Evolutionary conservation across 2,797 vertebrate species (phyloP), one percentile per base, ranked within the genome.

Genomic region (Melanotaenia pygmaea): DNA sequence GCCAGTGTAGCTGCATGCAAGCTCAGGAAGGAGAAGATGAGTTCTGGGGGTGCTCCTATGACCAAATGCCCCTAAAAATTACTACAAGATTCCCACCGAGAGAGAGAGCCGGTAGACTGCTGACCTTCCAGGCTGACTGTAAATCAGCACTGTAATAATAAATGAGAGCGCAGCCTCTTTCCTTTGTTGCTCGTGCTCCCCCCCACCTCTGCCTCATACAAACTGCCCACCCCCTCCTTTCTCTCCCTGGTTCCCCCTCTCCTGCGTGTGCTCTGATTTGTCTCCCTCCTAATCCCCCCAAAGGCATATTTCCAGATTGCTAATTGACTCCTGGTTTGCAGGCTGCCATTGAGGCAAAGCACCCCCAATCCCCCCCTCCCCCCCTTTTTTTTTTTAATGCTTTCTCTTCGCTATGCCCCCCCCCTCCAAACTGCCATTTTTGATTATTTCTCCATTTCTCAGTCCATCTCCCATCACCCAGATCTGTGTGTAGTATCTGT

Each of bases 321-420:
- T 93, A 93, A 93, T 93, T 93, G 91, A 93, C 91, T 93, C 86
- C 70, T 79, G 82, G 82, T 92, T 89, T 83, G 83, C 80, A 84
- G 77, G 83, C 72, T 80, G 72, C 76, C 66, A 70, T 67, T 68
- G 74, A 89, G 60, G 28, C 72, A 56, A 26, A 47, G 30, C 53
- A 1, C 40, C 50, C 73, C 54, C 43, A 50, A 47, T 34, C n/a
- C 28, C 26, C 43, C 26, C 12, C 2, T n/a, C 0, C 7, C n/a
- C 24, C 24, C n/a, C n/a, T n/a, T n/a, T 26, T 26, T 26, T 26
- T 47, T 8, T 47, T n/a, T 47, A 32, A 20, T 28, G 22, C 43
- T 68, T 51, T 69, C 64, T 32, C 57, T 67, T 54, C 38, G 47
- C 30, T 24, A 34, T 64, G 58, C 14, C 68, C 45, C 34, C 58